Conservation (phyloP, 2,888 invertebrate species). For the Drosophila anomalata region DNA sequence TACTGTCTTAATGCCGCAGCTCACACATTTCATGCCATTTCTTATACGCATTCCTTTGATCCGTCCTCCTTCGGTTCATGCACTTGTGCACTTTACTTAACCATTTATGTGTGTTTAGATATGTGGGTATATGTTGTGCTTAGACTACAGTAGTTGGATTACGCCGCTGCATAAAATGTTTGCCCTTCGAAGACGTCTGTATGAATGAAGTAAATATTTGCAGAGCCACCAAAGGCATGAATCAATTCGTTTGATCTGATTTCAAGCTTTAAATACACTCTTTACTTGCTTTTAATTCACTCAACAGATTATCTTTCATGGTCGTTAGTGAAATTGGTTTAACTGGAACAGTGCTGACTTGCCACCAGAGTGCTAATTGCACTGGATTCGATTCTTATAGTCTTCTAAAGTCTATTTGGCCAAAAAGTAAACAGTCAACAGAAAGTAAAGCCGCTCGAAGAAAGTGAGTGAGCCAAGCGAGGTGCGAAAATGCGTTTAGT, state of each 20-base stretch:
- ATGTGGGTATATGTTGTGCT: constrained; percentile 16
- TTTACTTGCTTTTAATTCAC: neutral
- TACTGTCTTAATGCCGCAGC: constrained; percentile 74
- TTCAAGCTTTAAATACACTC: neutral
- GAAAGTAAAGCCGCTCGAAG: constrained; percentile 42
- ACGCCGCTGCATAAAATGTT: constrained; percentile 13
- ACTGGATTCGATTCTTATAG: constrained; percentile 40
- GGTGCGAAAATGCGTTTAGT: constrained; percentile 57
- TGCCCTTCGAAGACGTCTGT: constrained; percentile 31
- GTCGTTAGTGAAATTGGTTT: constrained; percentile 49
- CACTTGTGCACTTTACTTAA: constrained; percentile 57
- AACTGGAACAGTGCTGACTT: constrained; percentile 52
- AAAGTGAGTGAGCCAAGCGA: constrained; percentile 52
- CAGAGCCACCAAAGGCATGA: constrained; percentile 12
- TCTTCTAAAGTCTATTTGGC: constrained; percentile 12
- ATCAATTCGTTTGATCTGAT: constrained; percentile 20
- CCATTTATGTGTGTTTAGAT: constrained; percentile 7
- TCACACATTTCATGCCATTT: constrained; percentile 68
- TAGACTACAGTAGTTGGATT: constrained; percentile 40
- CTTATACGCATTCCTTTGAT: constrained; percentile 54
- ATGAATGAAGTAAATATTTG: constrained; percentile 36
- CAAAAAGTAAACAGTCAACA: constrained; percentile 28
- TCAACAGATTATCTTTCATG: constrained; percentile 22
- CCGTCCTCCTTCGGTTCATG: constrained; percentile 42
- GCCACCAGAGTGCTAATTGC: constrained; percentile 63